Evolutionary conservation across 1,140 invertebrate species (phyloP).

Genomic region (Leptopilina clavipes): DNA sequence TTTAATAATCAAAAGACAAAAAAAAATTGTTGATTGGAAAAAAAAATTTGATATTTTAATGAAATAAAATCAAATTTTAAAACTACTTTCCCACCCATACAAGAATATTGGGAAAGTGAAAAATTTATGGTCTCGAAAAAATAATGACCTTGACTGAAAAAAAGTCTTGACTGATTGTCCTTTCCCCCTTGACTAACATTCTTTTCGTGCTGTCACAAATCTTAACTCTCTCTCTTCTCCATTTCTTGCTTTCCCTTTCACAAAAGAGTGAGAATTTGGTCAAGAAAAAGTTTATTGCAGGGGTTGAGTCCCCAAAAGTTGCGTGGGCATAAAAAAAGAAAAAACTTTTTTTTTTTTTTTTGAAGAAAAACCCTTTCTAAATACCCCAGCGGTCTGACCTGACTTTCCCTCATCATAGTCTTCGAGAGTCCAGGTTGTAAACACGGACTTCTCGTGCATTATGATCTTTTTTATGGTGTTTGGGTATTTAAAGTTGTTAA

Average conservation of each 20-base stretch:
- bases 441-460: slow-evolving; percentile 49
- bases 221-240: slow-evolving; percentile 63
- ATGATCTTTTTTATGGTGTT: slow-evolving; percentile 70
- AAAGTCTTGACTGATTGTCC: not conserved
- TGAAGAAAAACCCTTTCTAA: slow-evolving; percentile 68
- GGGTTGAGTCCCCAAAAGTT: slow-evolving; percentile 58
- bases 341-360: slow-evolving; percentile 50
- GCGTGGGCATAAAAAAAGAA: slow-evolving; percentile 56
- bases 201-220: slow-evolving; percentile 56
- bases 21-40: no score
- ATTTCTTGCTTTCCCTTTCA: slow-evolving; percentile 62
- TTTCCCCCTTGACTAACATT: not conserved
- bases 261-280: slow-evolving; percentile 60
- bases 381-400: slow-evolving; percentile 34
- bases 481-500: slow-evolving; percentile 59
- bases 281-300: slow-evolving; percentile 68
- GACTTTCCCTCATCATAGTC: slow-evolving; percentile 66
- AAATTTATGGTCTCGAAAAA: not conserved
- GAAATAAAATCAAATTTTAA: no score
- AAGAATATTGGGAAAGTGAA: no score
- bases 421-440: slow-evolving; percentile 61
- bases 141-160: slow-evolving; percentile 18
- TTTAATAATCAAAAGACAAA: not conserved
- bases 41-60: no score
- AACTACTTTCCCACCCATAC: no score